Conservation (phyloP, 2,113 vertebrate species). For the Leptodactylus fuscus region DNA sequence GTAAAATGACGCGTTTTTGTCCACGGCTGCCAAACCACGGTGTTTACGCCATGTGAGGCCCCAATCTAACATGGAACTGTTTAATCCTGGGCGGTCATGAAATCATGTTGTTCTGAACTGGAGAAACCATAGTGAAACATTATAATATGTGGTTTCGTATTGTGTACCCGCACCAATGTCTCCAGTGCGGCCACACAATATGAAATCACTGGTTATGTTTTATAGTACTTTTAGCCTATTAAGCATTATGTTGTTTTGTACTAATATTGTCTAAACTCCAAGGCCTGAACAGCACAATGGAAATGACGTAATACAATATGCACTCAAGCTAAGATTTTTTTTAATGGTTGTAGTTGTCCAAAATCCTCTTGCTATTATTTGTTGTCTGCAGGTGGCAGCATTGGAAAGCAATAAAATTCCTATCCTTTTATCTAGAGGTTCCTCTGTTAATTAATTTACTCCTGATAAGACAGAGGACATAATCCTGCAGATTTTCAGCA, state of each 20-base stretch:
- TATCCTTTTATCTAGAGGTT: background rate
- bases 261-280: background rate
- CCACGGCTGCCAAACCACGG: too few species aligned
- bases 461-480: background rate
- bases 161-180: background rate
- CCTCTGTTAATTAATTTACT: background rate
- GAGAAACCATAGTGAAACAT: too few species aligned
- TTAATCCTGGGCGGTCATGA: too few species aligned
- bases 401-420: constrained; percentile 62
- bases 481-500: background rate
- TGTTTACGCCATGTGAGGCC: too few species aligned
- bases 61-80: too few species aligned
- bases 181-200: too few species aligned
- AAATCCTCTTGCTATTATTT: background rate
- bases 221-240: background rate
- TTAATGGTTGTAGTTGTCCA: constrained; percentile 21
- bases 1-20: too few species aligned
- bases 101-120: too few species aligned
- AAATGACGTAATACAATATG: too few species aligned
- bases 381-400: constrained; percentile 70
- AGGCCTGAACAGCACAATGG: too few species aligned
- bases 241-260: background rate
- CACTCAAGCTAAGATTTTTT: constrained; percentile 53
- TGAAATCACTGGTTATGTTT: background rate
- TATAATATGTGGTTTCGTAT: background rate